Evolutionary conservation across 2,888 invertebrate genomes (phyloP).

Genomic region (Megaustenia siamemsis): DNA sequence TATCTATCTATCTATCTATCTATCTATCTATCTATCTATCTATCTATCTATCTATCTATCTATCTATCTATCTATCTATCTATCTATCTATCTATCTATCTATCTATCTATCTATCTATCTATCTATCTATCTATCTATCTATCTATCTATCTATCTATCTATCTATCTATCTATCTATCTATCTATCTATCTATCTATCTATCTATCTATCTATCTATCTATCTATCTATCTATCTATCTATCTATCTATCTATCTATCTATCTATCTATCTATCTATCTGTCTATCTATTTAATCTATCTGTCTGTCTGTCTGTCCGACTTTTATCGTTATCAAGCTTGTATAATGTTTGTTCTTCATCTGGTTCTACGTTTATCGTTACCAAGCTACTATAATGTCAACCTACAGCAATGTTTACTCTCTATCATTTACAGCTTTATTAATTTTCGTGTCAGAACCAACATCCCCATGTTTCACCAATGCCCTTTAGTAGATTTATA

Average conservation of each 20-base stretch:
- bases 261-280: constrained; percentile 22
- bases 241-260: constrained; percentile 22
- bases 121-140: not conserved
- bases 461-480: too few relatives aligned
- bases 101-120: constrained; percentile 4
- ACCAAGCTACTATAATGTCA: not conserved
- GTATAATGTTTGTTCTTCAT: not conserved
- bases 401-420: too few relatives aligned
- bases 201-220: constrained; percentile 22
- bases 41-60: constrained; percentile 9
- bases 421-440: too few relatives aligned
- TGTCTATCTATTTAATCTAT: constrained; percentile 16
- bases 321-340: not conserved
- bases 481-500: too few relatives aligned
- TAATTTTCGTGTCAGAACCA: too few relatives aligned
- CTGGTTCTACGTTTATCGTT: too few relatives aligned
- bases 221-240: constrained; percentile 22
- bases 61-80: constrained; percentile 9
- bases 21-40: constrained; percentile 5
- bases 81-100: constrained; percentile 9
- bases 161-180: not conserved
- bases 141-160: not conserved
- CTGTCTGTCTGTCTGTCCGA: constrained; percentile 8
- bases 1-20: not conserved
- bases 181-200: constrained; percentile 22